These are phyloP conservation scores for Cossypha caffra DNA, from an alignment of 2,797 vertebrate genomes.

Conservation along the genomic window DNA sequence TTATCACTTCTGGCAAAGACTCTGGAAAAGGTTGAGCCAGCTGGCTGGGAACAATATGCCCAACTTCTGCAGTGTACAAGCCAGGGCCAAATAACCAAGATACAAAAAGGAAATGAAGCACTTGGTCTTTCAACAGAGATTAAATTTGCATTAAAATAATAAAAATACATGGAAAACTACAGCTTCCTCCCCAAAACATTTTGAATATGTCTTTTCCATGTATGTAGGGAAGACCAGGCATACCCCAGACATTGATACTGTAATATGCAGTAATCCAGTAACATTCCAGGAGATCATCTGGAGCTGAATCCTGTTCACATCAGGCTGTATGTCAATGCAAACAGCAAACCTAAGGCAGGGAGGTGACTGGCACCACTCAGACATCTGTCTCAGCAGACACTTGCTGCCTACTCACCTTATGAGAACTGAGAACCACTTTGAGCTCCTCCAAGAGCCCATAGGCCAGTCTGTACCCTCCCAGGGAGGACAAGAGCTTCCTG, in stretches of 20 bases:
- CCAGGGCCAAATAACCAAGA: background rate
- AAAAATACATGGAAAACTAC: background rate
- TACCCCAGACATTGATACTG: background rate
- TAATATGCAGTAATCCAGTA: background rate
- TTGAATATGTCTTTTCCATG: background rate
- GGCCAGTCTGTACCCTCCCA: constrained; percentile 86
- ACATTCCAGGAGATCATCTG: background rate
- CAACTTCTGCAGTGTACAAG: background rate
- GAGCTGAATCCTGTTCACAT: background rate
- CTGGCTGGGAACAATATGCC: background rate
- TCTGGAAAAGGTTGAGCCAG: background rate
- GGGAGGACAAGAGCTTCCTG: constrained; percentile 88
- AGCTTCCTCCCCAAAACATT: background rate
- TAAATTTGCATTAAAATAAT: background rate
- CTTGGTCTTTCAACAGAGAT: background rate
- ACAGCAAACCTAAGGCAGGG: background rate
- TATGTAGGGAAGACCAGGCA: background rate
- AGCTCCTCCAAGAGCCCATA: constrained; percentile 90
- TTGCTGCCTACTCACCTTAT: constrained; percentile 81
- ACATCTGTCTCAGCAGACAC: background rate
- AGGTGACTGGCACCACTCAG: background rate
- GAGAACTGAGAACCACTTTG: constrained; percentile 85
- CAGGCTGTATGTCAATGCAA: background rate
- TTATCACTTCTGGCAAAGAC: background rate
- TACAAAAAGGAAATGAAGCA: background rate